Evolutionary conservation across 2,797 vertebrate species (phyloP), one percentile per base, ranked within the genome.

Genomic region (Lepus oiostolus): DNA sequence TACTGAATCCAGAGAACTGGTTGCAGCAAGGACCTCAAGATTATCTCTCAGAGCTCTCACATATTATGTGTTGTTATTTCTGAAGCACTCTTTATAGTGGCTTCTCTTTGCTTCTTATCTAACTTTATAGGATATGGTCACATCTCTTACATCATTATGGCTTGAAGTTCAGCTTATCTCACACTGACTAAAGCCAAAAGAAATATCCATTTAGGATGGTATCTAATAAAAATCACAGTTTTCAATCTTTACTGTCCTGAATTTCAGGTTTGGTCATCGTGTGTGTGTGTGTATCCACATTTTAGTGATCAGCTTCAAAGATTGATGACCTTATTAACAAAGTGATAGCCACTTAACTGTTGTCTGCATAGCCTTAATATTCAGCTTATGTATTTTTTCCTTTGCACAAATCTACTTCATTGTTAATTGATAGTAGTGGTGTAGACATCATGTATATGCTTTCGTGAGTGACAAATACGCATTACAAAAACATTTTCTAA

Each of bases 261-360:
- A 72, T 63, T 95, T 94, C 72, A 74, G 19, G 87, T 92, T 95
- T 1, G 2, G 85, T 47, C 8, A 47, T 47, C 42, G 42, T 47
- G 42, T 47, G 42, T 47, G 42, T 47, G 81, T 71, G 21, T 58
- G 68, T 28, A 71, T 90, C 50, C 91, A 74, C 4, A 88, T 60
- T 84, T 93, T 70, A 93, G 30, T 79, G 74, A 85, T 82, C 2
- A 19, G 19, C 42, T 82, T 94, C 82, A 85, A 94, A 83, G 32
- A 91, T 50, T 79, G 42, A 24, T 83, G 42, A 74, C 95, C 63
- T 94, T 90, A 81, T 91, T 93, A 94, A 74, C 76, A 89, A 91
- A 91, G 42, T 71, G 26, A 71, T 16, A 89, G 14, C 24, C 42
- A 83, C 83, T 94, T 80, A 90, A n/a, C 38, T 84, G 76, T 28